Evolutionary conservation across 2,797 vertebrate genomes (phyloP).

Genomic region (Mycteria americana): DNA sequence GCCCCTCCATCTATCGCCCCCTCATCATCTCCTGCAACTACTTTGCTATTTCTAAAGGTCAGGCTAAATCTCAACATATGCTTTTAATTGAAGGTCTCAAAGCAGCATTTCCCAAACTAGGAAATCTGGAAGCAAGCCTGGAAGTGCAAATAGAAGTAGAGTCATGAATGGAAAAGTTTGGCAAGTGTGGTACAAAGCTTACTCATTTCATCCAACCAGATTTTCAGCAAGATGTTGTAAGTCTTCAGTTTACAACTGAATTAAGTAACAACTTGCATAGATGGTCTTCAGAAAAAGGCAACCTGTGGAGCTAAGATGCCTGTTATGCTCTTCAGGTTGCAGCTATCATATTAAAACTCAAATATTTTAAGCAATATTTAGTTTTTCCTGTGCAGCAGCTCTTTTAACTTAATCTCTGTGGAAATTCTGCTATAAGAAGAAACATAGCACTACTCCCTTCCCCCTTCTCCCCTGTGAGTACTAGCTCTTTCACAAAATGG

Average conservation of each 20-base stretch:
- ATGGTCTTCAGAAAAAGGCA: background rate
- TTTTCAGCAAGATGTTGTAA: conserved; percentile 13
- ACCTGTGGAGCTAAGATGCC: background rate
- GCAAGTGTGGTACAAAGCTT: conserved; percentile 18
- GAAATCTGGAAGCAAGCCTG: conserved; percentile 45
- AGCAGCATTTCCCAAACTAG: background rate
- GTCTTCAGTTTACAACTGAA: background rate
- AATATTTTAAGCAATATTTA: background rate
- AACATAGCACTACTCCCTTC: background rate
- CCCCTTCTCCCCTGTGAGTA: background rate
- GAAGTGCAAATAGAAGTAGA: background rate
- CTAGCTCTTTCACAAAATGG: background rate
- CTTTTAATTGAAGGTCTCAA: conserved; percentile 9
- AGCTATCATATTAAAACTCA: background rate
- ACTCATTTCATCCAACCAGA: conserved; percentile 26
- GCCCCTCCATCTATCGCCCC: background rate
- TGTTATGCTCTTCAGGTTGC: background rate
- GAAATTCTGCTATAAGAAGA: background rate
- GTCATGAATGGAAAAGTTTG: conserved; percentile 44
- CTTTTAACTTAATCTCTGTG: background rate
- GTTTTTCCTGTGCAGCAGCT: background rate
- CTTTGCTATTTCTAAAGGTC: conserved; percentile 34
- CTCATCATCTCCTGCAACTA: background rate
- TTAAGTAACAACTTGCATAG: background rate
- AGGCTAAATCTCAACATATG: conserved; percentile 21